These are phyloP conservation scores for Tauraco erythrolophus DNA, from an alignment of 2,113 vertebrate species.

Conservation along the genomic window DNA sequence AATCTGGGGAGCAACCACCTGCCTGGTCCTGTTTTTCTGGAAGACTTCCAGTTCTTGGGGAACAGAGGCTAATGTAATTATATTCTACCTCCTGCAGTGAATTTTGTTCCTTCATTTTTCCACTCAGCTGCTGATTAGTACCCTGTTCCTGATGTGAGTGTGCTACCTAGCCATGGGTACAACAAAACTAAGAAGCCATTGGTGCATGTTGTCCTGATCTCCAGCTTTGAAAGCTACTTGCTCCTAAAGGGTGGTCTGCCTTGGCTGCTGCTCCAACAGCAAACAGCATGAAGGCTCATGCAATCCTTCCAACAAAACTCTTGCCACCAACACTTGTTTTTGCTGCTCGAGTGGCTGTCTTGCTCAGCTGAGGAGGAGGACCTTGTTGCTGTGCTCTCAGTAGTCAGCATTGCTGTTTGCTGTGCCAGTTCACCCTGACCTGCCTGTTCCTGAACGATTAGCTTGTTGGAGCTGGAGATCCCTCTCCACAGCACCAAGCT, in stretches of 20 bases:
- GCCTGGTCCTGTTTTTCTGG: background rate
- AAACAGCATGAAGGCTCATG: background rate
- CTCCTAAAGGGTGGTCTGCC: background rate
- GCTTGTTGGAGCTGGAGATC: background rate
- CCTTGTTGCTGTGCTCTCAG: background rate
- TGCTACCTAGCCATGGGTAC: background rate
- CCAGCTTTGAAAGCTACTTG: background rate
- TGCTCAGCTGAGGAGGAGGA: background rate
- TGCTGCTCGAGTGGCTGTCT: background rate
- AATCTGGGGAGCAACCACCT: background rate
- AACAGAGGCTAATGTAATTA: background rate
- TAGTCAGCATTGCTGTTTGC: background rate
- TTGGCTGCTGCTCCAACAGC: background rate
- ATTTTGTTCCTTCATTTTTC: background rate
- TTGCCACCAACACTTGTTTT: background rate
- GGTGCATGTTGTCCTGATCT: background rate
- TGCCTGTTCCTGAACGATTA: background rate
- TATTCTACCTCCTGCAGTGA: background rate
- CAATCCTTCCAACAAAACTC: background rate
- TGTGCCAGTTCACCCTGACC: background rate
- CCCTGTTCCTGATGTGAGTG: accelerated
- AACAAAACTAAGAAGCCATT: background rate
- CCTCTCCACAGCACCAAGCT: background rate
- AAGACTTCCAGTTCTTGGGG: background rate
- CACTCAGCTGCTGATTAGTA: background rate